A percentile compares a stretch with the other conserved stretches of the same genome.
phyloP scores from a whole-genome alignment of 2,888 invertebrate genomes.

The Siphlonurus alternatus region DNA sequence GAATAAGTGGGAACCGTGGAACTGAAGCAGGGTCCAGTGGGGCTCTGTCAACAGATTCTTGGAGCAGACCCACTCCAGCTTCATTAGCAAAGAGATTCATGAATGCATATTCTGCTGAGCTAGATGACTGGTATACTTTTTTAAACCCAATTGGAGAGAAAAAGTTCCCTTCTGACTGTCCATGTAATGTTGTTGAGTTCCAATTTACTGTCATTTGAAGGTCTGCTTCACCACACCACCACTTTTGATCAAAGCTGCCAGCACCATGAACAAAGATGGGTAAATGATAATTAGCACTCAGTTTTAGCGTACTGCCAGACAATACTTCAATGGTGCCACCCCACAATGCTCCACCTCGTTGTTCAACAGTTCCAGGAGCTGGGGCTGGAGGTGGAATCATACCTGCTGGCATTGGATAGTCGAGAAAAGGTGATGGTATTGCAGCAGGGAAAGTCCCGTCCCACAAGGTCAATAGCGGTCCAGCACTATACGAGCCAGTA shows the following conservation, averaged over 20 bases:
- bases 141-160: not conserved
- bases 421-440: conserved; percentile 2
- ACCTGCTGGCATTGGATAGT: not conserved
- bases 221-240: not conserved
- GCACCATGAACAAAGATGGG: conserved; percentile 1
- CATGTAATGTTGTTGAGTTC: not conserved
- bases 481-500: conserved; percentile 4
- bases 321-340: not conserved
- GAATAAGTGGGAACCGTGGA: conserved; percentile 4
- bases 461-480: conserved; percentile 5
- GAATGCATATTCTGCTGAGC: not conserved
- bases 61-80: not conserved
- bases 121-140: not conserved
- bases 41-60: not conserved
- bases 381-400: not conserved
- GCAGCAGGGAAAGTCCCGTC: conserved; percentile 8
- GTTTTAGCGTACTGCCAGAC: not conserved
- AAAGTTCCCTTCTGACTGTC: not conserved
- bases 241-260: not conserved
- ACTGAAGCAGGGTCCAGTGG: not conserved
- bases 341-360: conserved; percentile 6
- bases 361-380: not conserved
- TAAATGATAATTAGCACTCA: conserved; percentile 9
- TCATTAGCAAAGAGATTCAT: not conserved
- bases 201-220: not conserved